phyloP scores from a whole-genome alignment of 2,113 vertebrate genomes.

The Catagonus wagneri region DNA sequence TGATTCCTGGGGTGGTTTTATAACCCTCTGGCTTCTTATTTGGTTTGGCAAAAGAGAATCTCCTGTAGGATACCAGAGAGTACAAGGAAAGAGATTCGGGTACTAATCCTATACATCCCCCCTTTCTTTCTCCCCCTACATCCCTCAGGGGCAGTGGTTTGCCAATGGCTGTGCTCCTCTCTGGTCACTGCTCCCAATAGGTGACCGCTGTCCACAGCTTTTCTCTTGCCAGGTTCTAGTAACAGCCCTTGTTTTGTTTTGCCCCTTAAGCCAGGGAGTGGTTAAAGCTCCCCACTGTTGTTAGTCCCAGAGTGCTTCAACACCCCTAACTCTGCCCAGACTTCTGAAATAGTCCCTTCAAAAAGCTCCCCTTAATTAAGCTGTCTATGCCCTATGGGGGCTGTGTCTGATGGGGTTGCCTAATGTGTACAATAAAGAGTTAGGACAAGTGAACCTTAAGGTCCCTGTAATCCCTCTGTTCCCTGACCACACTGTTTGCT shows the following conservation, averaged over 20 bases:
- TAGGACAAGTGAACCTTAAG: not conserved
- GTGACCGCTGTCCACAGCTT: not conserved
- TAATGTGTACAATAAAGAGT: not conserved
- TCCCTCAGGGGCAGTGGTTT: not conserved
- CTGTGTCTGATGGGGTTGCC: not conserved
- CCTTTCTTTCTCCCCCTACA: no score
- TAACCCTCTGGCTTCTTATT: not conserved
- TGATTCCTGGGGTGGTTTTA: not conserved
- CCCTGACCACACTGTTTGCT: slow-evolving; percentile 46
- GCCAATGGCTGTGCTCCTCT: not conserved
- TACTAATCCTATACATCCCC: not conserved
- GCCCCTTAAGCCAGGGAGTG: not conserved
- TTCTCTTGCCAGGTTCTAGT: not conserved
- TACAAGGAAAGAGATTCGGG: not conserved
- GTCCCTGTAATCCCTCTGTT: not conserved
- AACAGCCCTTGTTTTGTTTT: not conserved
- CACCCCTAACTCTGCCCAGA: not conserved
- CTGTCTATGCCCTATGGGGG: not conserved
- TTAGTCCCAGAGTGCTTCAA: not conserved
- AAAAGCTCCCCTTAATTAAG: slow-evolving; percentile 7
- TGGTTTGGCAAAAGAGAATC: not conserved
- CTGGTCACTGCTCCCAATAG: not conserved
- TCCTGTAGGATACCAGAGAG: not conserved
- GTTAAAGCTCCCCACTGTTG: not conserved
- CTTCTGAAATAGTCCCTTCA: not conserved